Evolutionary conservation across 2,888 invertebrate genomes (phyloP), one percentile per base, ranked within the genome.

Genomic region (Dicyrtomina minuta): DNA sequence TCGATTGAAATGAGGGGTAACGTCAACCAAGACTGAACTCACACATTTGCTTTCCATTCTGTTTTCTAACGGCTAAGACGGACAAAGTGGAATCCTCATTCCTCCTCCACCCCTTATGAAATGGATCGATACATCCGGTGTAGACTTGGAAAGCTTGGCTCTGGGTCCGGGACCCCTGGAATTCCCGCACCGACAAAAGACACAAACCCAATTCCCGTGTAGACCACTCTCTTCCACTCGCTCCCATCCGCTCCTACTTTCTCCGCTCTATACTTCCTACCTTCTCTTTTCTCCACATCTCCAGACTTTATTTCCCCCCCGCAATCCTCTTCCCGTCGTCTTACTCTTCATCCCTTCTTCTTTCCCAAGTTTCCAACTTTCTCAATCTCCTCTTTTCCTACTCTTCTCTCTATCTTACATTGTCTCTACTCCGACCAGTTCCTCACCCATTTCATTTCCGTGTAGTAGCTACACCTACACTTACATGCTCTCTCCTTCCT

Each of bases 61-160:
- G 72, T 72, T 76, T 72, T 73, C 69, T 49, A 61, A 61, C 66
- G 70, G 69, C 69, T 70, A 67, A 59, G 67, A 66, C 70, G 73
- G 73, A 69, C 24, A 72, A 65, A 64, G 53, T 55, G 53, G 39
- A 53, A 53, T 51, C 53, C 55, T 65, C 39, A 55, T 53, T 64
- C 64, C 51, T 64, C 64, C 64, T 64, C 53, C 64, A 33, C 65
- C 65, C 53, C 51, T 27, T 24, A 41, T 51, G 53, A 53, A 65
- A 53, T 51, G 46, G 55, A 51, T 53, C 53, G 65, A 64, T 51
- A 49, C 33, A 53, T 53, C 53, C 65, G 65, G 53, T 53, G 39
- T n/a, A 24, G 33, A 53, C 53, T 20, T 33, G 17, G 12, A 58
- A 39, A 58, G 59, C 39, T 39, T 59, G 39, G 59, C 60, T 60